Base-by-base conservation (phyloP, 23 tunicate genomes). In the Diplosoma virens region DNA sequence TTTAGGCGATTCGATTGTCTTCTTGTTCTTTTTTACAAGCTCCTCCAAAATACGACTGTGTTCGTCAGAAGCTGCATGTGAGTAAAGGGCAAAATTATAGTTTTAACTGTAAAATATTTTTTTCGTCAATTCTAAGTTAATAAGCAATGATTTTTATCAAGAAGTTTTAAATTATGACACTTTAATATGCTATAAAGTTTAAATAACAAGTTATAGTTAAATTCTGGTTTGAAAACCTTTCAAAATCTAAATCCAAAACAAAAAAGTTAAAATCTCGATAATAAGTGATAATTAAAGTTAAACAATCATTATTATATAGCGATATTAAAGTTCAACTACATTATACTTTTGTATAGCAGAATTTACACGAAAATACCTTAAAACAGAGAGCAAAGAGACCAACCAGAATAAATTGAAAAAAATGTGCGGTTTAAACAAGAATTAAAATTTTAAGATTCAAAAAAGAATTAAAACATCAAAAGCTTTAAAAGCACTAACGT, bases 1-100 rank as follows among this genome's bases (percentile, higher is more conserved):
- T 41, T 75, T 75, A 0, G 97, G 97, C n/a, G 90, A 79, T 32
- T 92, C 97, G n/a, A 92, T 37, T 2, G 97, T 92, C 52, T 52
- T 63, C 36, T 92, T 92, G 75, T 82, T 82, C 21, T 81, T 67
- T 35, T 70, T 76, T 7, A 81, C 70, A 6, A 92, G 79, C 47
- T 92, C 97, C 46, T 92, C 97, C 72, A 92, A 25, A 9, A 92
- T 23, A 23, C 72, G 71, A 36, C 81, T 66, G 52, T 92, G 79
- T 20, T 85, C 97, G 25, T 81, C 92, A 27, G 78, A 34, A 0
- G 88, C 97, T 90, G 78, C n/a, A 56, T 20, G 14, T 17, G n/a
- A n/a, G n/a, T n/a, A n/a, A n/a, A n/a, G n/a, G n/a, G n/a, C n/a
- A n/a, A n/a, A 32, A n/a, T 23, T 17, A 59, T 20, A 59, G 27